A percentile compares a stretch with the other conserved stretches of the same genome.
phyloP scores from a whole-genome alignment of 2,797 vertebrate species.

The Paguma larvata region DNA sequence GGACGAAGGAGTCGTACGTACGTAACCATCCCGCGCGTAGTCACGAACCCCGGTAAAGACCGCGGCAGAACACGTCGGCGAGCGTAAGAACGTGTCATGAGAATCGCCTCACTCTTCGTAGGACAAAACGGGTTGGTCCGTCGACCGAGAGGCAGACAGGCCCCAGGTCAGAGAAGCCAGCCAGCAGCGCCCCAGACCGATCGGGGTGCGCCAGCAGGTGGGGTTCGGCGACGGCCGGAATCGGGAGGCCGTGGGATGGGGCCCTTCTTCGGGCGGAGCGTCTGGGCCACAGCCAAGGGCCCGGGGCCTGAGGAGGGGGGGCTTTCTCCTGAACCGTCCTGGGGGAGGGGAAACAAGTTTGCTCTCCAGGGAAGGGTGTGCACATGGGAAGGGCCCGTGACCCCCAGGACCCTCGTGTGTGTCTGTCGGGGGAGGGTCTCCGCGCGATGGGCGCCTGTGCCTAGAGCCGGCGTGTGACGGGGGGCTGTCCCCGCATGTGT shows the following conservation, averaged over 20 bases:
- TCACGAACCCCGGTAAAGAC: not conserved
- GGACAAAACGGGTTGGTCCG: slow-evolving; percentile 12
- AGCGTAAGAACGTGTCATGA: not conserved
- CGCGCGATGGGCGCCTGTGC: not conserved
- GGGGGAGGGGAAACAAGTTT: not conserved
- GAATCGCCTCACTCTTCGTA: slow-evolving; percentile 12
- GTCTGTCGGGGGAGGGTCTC: not conserved
- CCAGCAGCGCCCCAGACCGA: not conserved
- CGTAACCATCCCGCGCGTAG: rapidly evolving
- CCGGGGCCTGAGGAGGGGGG: not conserved
- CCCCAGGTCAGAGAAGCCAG: not conserved
- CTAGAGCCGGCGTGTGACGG: no score
- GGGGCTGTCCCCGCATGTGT: no score
- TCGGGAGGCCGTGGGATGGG: not conserved
- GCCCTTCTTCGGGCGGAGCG: not conserved
- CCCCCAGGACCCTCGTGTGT: not conserved
- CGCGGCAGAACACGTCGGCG: no score
- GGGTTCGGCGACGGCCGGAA: not conserved
- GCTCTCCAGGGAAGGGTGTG: not conserved
- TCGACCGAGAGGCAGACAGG: not conserved
- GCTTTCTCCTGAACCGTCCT: slow-evolving; percentile 45
- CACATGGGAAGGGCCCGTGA: not conserved
- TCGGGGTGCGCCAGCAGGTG: not conserved
- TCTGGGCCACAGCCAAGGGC: not conserved
- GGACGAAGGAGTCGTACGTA: not conserved